Conservation (phyloP, 2,797 vertebrate species). For the Valencia hispanica region DNA sequence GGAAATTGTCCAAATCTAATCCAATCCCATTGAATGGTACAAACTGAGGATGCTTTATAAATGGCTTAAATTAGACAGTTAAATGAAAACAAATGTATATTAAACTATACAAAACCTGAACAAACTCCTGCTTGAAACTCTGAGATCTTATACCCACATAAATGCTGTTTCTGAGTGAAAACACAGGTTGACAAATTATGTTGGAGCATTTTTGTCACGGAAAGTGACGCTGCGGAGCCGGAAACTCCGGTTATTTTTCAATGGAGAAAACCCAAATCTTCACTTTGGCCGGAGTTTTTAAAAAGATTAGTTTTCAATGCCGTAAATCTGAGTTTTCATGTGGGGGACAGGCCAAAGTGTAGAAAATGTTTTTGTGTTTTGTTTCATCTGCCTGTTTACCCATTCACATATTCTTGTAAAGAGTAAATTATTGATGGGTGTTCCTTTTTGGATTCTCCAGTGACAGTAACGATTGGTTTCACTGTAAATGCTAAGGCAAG, state of each 20-base stretch:
- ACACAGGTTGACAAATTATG: no score
- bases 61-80: constrained; percentile 18
- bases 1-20: background rate
- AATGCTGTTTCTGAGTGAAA: no score
- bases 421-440: constrained; percentile 70
- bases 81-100: background rate
- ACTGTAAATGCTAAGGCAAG: constrained; percentile 30
- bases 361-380: constrained; percentile 70
- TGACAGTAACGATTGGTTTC: constrained; percentile 42
- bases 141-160: constrained; percentile 14
- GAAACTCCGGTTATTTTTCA: no score
- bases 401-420: constrained; percentile 61
- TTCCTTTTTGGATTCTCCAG: constrained; percentile 52
- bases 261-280: no score
- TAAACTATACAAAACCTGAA: constrained; percentile 19
- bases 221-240: no score
- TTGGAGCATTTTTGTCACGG: no score
- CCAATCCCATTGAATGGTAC: background rate
- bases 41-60: constrained; percentile 5
- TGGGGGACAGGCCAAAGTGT: no score
- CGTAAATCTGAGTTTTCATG: no score
- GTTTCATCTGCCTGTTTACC: constrained; percentile 66
- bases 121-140: constrained; percentile 25
- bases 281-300: no score
- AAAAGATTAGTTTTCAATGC: no score